phyloP scores from a whole-genome alignment of 2,888 invertebrate genomes.

The Phalangium opilio region DNA sequence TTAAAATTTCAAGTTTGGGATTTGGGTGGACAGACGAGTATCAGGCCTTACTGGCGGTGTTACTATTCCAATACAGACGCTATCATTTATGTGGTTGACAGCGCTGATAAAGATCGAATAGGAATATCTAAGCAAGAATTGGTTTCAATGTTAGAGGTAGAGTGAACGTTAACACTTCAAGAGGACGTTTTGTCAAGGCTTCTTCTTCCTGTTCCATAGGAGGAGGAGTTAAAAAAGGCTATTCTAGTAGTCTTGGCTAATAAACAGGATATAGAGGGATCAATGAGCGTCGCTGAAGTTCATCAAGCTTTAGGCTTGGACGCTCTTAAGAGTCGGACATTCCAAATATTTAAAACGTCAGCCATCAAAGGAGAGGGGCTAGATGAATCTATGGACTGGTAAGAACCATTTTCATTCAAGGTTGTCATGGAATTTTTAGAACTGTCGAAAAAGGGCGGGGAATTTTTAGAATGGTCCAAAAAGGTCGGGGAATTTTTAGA shows the following conservation, averaged over 20 bases:
- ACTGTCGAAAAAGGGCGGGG: not conserved
- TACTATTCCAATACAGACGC: constrained; percentile 99
- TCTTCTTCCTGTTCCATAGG: constrained; percentile 48
- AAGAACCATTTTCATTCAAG: constrained; percentile 18
- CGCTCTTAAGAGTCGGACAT: constrained; percentile 86
- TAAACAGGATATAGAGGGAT: constrained; percentile 98
- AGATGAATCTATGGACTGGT: constrained; percentile 99
- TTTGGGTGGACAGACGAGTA: constrained; percentile 96
- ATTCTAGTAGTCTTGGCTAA: constrained; percentile 93
- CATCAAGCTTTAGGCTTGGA: constrained; percentile 91
- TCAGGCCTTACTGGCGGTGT: constrained; percentile 99
- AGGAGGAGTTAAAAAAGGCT: constrained; percentile 91
- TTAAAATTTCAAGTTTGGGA: constrained; percentile 99
- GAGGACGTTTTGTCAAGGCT: not conserved
- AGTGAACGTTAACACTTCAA: constrained; percentile 27
- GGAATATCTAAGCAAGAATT: constrained; percentile 98
- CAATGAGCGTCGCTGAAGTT: constrained; percentile 86
- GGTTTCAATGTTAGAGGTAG: constrained; percentile 88
- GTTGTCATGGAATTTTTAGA: not conserved
- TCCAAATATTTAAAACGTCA: constrained; percentile 98
- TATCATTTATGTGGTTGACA: constrained; percentile 98
- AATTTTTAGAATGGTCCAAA: too few species aligned
- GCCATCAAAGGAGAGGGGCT: constrained; percentile 95
- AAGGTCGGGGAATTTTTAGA: not conserved
- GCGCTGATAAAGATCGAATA: constrained; percentile 95